Evolutionary conservation across 1,140 invertebrate species (phyloP), one percentile per base, ranked within the genome.

Genomic region (Bombus vancouverensis): DNA sequence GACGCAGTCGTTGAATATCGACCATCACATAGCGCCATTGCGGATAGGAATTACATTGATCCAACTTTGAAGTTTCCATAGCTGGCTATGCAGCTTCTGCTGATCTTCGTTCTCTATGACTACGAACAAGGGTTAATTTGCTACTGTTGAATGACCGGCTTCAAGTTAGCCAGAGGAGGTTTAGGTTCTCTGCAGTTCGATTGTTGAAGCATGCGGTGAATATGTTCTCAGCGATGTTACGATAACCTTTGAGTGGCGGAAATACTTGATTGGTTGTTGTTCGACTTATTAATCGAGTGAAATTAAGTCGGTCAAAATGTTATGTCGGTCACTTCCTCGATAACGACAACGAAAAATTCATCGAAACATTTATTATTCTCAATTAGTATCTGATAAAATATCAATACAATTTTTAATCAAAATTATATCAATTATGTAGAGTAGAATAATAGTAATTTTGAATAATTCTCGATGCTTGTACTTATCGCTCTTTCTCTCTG

Each of bases 21-120:
- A 65, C 25, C 34, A 18, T n/a, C 25, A 2, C 15, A 59, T 9
- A 22, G 8, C 28, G 18, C 39, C 18, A n/a, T 66, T 39, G 18
- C 59, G 75, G 47, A 53, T 53, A n/a, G 57, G 42, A 78, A 65
- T 66, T 78, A 78, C 28, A 37, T 65, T 62, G 53, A 65, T 62
- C 37, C 53, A 62, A 65, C 75, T 65, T 77, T 42, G 75, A 28
- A 77, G 28, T 78, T 9, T 73, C 71, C 18, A 28, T 44, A 37
- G 22, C 13, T 59, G n/a, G 53, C 34, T 59, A 59, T 39, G 47
- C 25, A 59, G 34, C 15, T 76, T 76, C 74, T 57, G 53, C 74
- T 76, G 74, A 76, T 76, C 53, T 37, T 53, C 34, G 34, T 37
- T 59, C 53, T 18, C 74, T 59, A 59, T 57, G 74, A 59, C 34